Conservation (phyloP, 2,888 invertebrate genomes). For the Bruchidius siliquastri region DNA sequence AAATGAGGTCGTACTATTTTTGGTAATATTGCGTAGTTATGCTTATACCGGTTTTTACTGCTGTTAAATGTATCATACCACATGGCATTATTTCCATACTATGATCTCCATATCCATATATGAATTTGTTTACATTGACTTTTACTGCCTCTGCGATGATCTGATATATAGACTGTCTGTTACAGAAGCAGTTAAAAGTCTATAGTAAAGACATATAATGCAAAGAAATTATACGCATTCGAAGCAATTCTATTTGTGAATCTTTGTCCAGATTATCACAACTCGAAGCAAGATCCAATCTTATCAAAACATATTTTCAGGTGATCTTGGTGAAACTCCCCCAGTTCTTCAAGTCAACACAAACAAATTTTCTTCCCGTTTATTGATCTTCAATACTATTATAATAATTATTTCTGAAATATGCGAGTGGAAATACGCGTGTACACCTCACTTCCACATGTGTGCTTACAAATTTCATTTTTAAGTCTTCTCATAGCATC, state of each 20-base stretch:
- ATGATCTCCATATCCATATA: not conserved
- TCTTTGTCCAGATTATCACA: too few species aligned
- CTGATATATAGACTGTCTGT: not conserved
- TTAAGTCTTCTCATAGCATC: not conserved
- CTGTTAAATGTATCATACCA: not conserved
- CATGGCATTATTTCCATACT: not conserved
- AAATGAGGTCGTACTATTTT: not conserved
- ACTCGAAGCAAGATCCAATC: too few species aligned
- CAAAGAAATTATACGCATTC: too few species aligned
- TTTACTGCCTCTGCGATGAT: not conserved
- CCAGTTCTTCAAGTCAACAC: too few species aligned
- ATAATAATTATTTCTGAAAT: not conserved
- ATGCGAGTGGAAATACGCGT: not conserved
- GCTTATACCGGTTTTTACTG: not conserved
- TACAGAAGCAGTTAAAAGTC: too few species aligned
- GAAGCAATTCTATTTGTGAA: too few species aligned
- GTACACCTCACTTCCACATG: not conserved
- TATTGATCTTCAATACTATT: too few species aligned
- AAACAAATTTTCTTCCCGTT: too few species aligned
- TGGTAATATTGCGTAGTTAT: not conserved
- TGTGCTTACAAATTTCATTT: not conserved
- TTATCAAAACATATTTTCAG: too few species aligned
- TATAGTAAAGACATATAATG: too few species aligned
- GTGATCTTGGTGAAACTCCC: too few species aligned
- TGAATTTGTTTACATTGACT: not conserved